phyloP scores from a whole-genome alignment of 2,113 vertebrate genomes.

The Stegastes partitus region DNA sequence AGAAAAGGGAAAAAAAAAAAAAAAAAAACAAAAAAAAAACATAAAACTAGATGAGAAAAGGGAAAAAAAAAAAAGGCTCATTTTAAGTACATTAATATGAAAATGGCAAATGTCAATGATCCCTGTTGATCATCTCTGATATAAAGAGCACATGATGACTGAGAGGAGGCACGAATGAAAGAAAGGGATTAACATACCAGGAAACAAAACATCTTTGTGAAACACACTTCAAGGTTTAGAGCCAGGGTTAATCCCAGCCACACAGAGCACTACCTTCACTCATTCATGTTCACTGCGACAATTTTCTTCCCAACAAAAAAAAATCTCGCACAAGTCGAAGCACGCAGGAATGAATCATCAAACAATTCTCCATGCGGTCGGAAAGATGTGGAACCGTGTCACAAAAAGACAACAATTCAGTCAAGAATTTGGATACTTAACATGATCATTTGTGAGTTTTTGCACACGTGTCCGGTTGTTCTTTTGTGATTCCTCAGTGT shows the following conservation, averaged over 20 bases:
- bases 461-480: background rate
- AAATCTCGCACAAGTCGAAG: slow-evolving; percentile 51
- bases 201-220: slow-evolving; percentile 80
- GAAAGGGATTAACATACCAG: slow-evolving; percentile 74
- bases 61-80: background rate
- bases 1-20: background rate
- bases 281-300: slow-evolving; percentile 27
- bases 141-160: slow-evolving; percentile 39
- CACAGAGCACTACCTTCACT: slow-evolving; percentile 42
- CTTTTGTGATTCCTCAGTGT: background rate
- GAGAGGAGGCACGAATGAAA: slow-evolving; percentile 43
- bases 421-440: background rate
- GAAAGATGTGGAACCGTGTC: background rate
- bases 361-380: background rate
- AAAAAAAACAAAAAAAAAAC: background rate
- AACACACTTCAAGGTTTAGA: slow-evolving; percentile 65
- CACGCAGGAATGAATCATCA: slow-evolving; percentile 38
- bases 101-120: background rate
- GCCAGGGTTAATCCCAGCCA: slow-evolving; percentile 65
- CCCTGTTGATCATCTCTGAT: background rate
- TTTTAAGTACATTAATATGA: background rate
- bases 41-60: background rate
- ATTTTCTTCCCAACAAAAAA: slow-evolving; percentile 4
- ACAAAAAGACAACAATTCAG: no score
- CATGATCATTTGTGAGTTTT: background rate